A percentile compares a stretch with the other conserved stretches of the same genome.
Evolutionary conservation across 2,888 invertebrate species (phyloP).

Genomic region (Falcaria lacertinaria): DNA sequence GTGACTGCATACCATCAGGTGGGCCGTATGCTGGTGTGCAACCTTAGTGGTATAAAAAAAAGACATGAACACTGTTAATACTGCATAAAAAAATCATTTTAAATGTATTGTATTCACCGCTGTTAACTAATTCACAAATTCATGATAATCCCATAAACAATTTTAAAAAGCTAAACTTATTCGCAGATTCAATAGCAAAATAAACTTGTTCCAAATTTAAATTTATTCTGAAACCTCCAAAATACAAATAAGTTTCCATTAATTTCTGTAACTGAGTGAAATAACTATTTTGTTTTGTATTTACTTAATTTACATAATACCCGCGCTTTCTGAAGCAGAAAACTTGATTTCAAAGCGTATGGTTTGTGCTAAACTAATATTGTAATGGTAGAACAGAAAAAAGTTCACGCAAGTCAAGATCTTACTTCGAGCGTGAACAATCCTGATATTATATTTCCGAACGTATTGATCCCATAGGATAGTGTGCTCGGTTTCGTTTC

Average conservation of each 20-base stretch:
- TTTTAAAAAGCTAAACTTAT: neutral
- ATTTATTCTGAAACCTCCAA: neutral
- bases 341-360: conserved; percentile 20
- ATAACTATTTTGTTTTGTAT: neutral
- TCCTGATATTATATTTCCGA: conserved; percentile 73
- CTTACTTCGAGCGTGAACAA: conserved; percentile 57
- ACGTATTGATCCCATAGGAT: conserved; percentile 76
- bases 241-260: neutral
- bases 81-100: too few relatives aligned
- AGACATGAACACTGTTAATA: too few relatives aligned
- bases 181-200: neutral
- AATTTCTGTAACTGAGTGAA: neutral
- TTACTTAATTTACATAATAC: conserved; percentile 7
- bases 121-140: neutral
- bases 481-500: conserved; percentile 72
- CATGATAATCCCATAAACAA: neutral
- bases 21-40: too few relatives aligned
- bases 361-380: conserved; percentile 43
- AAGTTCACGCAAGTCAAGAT: conserved; percentile 42
- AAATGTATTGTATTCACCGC: too few relatives aligned
- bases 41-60: too few relatives aligned
- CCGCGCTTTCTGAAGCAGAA: conserved; percentile 17
- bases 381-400: conserved; percentile 40
- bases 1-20: too few relatives aligned
- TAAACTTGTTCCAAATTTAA: neutral